phyloP scores from a whole-genome alignment of 2,888 invertebrate genomes.

The Standfussiana lucernea region DNA sequence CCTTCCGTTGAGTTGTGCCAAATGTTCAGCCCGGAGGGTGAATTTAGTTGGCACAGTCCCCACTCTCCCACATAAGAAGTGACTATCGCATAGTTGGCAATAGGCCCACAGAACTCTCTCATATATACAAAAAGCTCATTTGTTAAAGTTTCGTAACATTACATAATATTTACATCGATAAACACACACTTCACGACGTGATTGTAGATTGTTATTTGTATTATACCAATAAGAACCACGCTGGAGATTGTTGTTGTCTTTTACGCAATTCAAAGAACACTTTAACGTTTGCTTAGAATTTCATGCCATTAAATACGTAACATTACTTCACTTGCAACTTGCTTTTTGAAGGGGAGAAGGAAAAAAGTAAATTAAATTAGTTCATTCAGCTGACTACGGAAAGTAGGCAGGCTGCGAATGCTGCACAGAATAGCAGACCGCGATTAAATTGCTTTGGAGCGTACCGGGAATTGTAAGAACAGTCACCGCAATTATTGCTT shows the following conservation, averaged over 20 bases:
- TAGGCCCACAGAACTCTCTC: constrained; percentile 65
- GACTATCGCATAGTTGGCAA: constrained; percentile 71
- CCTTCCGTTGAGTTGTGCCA: constrained; percentile 64
- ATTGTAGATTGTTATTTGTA: background rate
- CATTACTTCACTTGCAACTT: background rate
- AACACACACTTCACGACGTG: constrained; percentile 19
- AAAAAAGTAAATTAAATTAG: constrained; percentile 54
- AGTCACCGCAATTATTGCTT: constrained; percentile 52
- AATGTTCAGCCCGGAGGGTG: constrained; percentile 62
- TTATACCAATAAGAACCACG: background rate
- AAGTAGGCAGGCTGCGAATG: constrained; percentile 17
- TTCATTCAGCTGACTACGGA: constrained; percentile 45
- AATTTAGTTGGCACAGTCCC: constrained; percentile 70
- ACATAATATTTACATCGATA: constrained; percentile 34
- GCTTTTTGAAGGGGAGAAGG: background rate
- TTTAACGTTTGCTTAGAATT: background rate
- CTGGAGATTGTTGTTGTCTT: background rate
- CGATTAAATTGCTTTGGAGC: constrained; percentile 58
- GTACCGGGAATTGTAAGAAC: constrained; percentile 43
- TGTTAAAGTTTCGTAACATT: constrained; percentile 54
- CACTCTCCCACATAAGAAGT: constrained; percentile 60
- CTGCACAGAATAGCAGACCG: constrained; percentile 48
- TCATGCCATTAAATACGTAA: background rate
- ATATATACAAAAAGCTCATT: constrained; percentile 61
- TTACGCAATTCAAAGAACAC: background rate